Percentiles rank a stretch among this genome's conserved stretches.
Evolutionary conservation across 2,888 invertebrate genomes (phyloP).

Genomic region (Leptarthrus brevirostris): DNA sequence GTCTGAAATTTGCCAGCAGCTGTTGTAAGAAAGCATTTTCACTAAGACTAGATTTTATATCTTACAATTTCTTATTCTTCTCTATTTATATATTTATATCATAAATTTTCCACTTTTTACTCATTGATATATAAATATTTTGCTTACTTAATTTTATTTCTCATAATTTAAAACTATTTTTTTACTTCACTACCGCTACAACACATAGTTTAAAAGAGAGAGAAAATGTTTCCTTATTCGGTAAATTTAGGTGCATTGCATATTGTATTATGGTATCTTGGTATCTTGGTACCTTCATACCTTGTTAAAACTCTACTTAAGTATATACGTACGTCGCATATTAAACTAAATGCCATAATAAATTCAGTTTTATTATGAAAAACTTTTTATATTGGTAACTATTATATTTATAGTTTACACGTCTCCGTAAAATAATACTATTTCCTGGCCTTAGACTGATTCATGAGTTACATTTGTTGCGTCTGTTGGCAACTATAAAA

Average conservation of each 20-base stretch:
- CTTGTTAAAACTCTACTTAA: conserved; percentile 29
- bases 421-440: no score
- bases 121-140: conserved; percentile 40
- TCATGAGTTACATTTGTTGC: not conserved
- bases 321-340: not conserved
- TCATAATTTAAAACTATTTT: conserved; percentile 17
- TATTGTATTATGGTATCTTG: no score
- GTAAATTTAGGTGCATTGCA: no score
- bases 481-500: conserved; percentile 21
- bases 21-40: conserved; percentile 22
- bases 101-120: not conserved
- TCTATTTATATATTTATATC: conserved; percentile 21
- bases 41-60: conserved; percentile 27
- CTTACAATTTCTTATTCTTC: conserved; percentile 26
- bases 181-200: conserved; percentile 21
- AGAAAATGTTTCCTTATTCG: conserved; percentile 18
- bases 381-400: not conserved
- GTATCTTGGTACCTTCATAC: no score
- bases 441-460: no score
- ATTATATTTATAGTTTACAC: no score
- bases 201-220: conserved; percentile 44
- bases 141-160: conserved; percentile 15
- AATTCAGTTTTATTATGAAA: not conserved
- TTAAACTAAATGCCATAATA: not conserved
- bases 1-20: conserved; percentile 4